A percentile compares a stretch with the other conserved stretches of the same genome.
These are phyloP conservation scores for Drosophila kanekoi DNA, from an alignment of 2,888 invertebrate species.

Conservation along the genomic window DNA sequence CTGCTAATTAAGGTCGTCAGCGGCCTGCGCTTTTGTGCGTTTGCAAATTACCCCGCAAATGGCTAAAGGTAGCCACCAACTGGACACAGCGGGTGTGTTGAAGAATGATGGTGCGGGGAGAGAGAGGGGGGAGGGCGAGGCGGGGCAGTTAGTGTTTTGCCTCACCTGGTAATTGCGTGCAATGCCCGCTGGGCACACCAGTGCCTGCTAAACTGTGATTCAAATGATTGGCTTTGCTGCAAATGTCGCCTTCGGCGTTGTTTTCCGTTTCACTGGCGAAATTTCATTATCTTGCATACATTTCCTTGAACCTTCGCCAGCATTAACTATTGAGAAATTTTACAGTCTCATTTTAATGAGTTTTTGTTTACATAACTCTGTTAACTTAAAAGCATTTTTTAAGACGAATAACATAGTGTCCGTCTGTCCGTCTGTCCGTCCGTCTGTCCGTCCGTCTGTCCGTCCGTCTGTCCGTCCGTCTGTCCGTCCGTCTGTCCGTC, in stretches of 20 bases:
- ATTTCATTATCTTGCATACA: not conserved
- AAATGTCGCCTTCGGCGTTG: slow-evolving; percentile 15
- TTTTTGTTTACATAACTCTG: too few species aligned
- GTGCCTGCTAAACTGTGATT: slow-evolving; percentile 57
- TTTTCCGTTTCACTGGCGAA: slow-evolving; percentile 42
- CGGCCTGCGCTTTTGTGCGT: slow-evolving; percentile 70
- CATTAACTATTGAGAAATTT: too few species aligned
- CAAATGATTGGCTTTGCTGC: slow-evolving; percentile 13
- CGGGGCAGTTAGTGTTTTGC: slow-evolving; percentile 16
- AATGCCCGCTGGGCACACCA: slow-evolving; percentile 50
- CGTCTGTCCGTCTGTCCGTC: too few species aligned
- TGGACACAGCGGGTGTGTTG: not conserved
- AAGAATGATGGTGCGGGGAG: too few species aligned
- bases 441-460: too few species aligned
- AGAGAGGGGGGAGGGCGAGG: not conserved
- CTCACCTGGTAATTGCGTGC: slow-evolving; percentile 65
- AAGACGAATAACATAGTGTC: too few species aligned
- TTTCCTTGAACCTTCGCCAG: too few species aligned
- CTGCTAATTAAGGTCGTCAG: slow-evolving; percentile 82
- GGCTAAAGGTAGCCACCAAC: slow-evolving; percentile 41
- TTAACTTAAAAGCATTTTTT: too few species aligned
- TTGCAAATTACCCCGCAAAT: slow-evolving; percentile 79
- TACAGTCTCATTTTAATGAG: too few species aligned
- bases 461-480: too few species aligned
- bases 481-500: too few species aligned